Conservation (phyloP, 2,888 invertebrate species). For the Tipula unca region DNA sequence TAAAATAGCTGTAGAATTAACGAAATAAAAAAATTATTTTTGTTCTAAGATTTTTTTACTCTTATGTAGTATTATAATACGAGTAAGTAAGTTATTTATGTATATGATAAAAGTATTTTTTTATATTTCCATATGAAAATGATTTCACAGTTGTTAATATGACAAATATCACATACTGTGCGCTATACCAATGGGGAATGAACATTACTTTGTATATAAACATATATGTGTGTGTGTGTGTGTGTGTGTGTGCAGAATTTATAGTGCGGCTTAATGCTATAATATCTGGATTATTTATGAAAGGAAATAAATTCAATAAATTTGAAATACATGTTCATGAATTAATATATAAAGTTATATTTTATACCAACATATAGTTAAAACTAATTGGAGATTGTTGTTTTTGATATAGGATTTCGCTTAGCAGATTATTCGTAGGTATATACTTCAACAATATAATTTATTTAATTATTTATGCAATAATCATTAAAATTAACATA, state of each 20-base stretch:
- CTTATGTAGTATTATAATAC: background rate
- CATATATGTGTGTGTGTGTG: background rate
- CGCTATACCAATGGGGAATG: background rate
- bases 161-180: background rate
- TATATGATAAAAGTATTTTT: background rate
- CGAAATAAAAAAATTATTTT: background rate
- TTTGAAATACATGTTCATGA: background rate
- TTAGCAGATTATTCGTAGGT: background rate
- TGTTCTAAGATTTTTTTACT: background rate
- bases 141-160: background rate
- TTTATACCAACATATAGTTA: background rate
- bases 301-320: background rate
- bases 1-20: background rate
- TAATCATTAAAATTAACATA: background rate
- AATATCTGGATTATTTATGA: background rate
- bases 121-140: background rate
- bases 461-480: background rate
- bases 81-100: background rate
- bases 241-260: background rate
- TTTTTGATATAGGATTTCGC: background rate
- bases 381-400: background rate
- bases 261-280: no score
- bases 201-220: background rate
- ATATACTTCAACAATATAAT: background rate
- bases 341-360: background rate